phyloP scores from a whole-genome alignment of 2,888 invertebrate species.

The Blastobasis lacticolella region DNA sequence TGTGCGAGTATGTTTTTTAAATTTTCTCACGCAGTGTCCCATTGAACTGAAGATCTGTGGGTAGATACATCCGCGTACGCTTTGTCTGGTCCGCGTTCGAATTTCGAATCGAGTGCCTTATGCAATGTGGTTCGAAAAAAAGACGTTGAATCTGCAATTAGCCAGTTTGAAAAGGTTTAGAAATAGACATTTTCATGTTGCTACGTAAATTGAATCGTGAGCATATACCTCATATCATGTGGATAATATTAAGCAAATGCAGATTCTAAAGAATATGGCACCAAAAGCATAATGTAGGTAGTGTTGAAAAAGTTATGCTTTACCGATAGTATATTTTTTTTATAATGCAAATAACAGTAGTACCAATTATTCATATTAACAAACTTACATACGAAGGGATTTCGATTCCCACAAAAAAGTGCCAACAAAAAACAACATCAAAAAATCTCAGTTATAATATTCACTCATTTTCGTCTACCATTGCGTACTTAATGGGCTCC shows the following conservation, averaged over 20 bases:
- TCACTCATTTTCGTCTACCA: conserved; percentile 54
- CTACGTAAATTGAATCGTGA: too few species aligned
- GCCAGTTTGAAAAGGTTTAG: conserved; percentile 2
- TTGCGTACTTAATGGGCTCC: conserved; percentile 50
- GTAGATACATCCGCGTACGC: conserved; percentile 65
- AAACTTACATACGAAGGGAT: too few species aligned
- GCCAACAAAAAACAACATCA: conserved; percentile 2
- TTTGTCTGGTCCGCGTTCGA: conserved; percentile 49
- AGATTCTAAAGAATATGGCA: too few species aligned
- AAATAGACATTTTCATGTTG: too few species aligned
- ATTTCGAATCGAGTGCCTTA: conserved; percentile 33
- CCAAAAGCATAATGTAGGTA: too few species aligned
- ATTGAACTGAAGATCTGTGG: conserved; percentile 66
- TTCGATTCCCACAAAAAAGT: too few species aligned
- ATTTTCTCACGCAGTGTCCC: conserved; percentile 67
- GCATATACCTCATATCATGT: too few species aligned
- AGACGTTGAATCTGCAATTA: conserved; percentile 17
- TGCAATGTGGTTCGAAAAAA: not conserved
- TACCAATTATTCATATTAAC: too few species aligned
- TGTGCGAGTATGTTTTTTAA: conserved; percentile 67
- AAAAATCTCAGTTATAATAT: conserved; percentile 49
- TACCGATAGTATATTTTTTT: too few species aligned
- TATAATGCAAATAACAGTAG: too few species aligned
- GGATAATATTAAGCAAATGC: too few species aligned
- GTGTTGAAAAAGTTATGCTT: too few species aligned